phyloP scores from a whole-genome alignment of 2,113 vertebrate genomes.

The Platichthys flesus region DNA sequence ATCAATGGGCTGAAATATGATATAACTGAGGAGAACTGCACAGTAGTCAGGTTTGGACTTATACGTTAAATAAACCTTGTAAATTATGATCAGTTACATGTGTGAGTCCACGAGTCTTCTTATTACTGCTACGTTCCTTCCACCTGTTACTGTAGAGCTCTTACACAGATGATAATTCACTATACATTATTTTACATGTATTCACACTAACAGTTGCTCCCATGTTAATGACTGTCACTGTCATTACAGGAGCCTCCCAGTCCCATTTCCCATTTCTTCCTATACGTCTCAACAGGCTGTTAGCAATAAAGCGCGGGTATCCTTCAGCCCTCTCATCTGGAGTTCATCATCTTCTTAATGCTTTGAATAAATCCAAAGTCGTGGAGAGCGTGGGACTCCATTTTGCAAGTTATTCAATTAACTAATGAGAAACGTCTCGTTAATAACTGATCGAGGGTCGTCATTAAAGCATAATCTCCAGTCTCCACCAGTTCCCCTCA shows the following conservation, averaged over 20 bases:
- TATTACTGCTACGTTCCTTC: neutral
- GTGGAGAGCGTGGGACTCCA: conserved; percentile 29
- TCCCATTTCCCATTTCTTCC: conserved; percentile 38
- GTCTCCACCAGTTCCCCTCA: conserved; percentile 21
- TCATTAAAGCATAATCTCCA: conserved; percentile 59
- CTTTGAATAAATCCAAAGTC: conserved; percentile 64
- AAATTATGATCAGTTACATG: neutral
- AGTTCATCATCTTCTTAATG: conserved; percentile 62
- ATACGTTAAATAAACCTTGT: too few relatives aligned
- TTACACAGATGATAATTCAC: conserved; percentile 29
- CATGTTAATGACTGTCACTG: conserved; percentile 44
- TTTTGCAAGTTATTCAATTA: conserved; percentile 73
- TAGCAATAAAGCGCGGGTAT: conserved; percentile 60
- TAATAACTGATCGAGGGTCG: conserved; percentile 68
- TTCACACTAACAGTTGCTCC: conserved; percentile 23
- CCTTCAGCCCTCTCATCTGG: conserved; percentile 42
- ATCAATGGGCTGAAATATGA: too few relatives aligned
- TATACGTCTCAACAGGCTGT: conserved; percentile 50
- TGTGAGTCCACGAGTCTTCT: neutral
- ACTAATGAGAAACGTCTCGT: conserved; percentile 69
- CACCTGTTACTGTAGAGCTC: conserved; percentile 2
- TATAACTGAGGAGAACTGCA: neutral
- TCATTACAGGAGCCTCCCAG: conserved; percentile 28
- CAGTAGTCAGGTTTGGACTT: neutral
- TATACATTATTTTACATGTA: conserved; percentile 4